A percentile compares a stretch with the other conserved stretches of the same genome.
Conservation (phyloP, 2,113 vertebrate species). For the Lycocorax pyrrhopterus region DNA sequence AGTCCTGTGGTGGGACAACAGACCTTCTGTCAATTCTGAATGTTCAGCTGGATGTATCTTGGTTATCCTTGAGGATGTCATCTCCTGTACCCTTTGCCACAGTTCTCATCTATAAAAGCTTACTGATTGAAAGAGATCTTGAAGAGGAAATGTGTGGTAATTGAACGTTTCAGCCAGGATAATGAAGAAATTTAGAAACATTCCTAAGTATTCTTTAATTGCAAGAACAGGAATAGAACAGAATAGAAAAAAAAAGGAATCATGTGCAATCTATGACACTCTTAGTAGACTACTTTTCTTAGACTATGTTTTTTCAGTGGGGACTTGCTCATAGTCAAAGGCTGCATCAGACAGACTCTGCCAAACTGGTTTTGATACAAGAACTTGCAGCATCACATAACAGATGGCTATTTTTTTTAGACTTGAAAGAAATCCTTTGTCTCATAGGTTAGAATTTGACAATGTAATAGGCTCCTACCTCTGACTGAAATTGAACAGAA, state of each 20-base stretch:
- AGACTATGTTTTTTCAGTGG: not conserved
- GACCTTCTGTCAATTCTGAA: not conserved
- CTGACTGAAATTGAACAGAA: not conserved
- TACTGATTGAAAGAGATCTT: not conserved
- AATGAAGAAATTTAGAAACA: not conserved
- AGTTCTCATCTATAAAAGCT: not conserved
- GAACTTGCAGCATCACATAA: not conserved
- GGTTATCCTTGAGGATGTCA: not conserved
- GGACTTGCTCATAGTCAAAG: not conserved
- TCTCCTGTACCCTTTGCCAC: conserved; percentile 1
- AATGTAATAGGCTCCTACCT: not conserved
- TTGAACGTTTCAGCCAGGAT: not conserved
- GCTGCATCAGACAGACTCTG: not conserved
- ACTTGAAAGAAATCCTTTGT: not conserved
- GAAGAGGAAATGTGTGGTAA: not conserved
- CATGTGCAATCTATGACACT: not conserved
- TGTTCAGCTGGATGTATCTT: not conserved
- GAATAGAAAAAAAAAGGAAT: not conserved
- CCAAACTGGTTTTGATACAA: not conserved
- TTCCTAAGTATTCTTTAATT: not conserved
- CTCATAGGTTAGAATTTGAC: not conserved
- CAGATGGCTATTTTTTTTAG: not conserved
- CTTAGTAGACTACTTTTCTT: not conserved
- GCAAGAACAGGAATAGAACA: not conserved
- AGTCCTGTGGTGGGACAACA: not conserved